Evolutionary conservation across 2,888 invertebrate species (phyloP).

Genomic region (Drosophila ochracea): DNA sequence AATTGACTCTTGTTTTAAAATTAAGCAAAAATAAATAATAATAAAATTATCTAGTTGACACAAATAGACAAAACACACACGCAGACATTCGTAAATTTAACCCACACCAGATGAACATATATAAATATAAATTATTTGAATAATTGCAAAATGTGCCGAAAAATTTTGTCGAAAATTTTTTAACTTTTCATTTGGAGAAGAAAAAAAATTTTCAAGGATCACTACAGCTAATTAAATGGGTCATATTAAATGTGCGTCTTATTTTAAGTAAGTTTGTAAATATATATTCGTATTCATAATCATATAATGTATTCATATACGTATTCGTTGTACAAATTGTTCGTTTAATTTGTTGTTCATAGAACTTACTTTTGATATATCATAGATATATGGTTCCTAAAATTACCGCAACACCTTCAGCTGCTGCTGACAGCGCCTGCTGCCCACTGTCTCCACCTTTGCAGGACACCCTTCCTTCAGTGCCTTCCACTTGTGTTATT

Average conservation of each 20-base stretch:
- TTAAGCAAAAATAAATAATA: slow-evolving; percentile 70
- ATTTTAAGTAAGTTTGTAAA: background rate
- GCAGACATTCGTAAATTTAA: slow-evolving; percentile 29
- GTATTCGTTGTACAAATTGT: slow-evolving; percentile 60
- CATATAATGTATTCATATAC: slow-evolving; percentile 23
- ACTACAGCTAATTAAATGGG: slow-evolving; percentile 42
- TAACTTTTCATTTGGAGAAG: slow-evolving; percentile 57
- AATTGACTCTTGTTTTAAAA: slow-evolving; percentile 63
- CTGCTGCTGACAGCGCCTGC: slow-evolving; percentile 35
- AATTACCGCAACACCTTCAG: slow-evolving; percentile 88
- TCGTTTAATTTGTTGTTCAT: slow-evolving; percentile 89
- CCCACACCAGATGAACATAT: slow-evolving; percentile 57
- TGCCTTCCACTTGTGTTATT: background rate
- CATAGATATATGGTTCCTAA: slow-evolving; percentile 98
- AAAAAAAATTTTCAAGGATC: slow-evolving; percentile 78
- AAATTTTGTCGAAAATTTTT: slow-evolving; percentile 73
- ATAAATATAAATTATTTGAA: slow-evolving; percentile 35
- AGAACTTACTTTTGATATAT: slow-evolving; percentile 98
- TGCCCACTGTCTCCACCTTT: slow-evolving; percentile 6
- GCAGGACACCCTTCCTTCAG: background rate
- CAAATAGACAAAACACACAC: slow-evolving; percentile 32
- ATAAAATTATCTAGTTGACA: slow-evolving; percentile 59
- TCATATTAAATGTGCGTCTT: slow-evolving; percentile 17
- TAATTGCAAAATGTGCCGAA: background rate
- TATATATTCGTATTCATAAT: slow-evolving; percentile 6